Evolutionary conservation across 2,797 vertebrate genomes (phyloP).

Genomic region (Etheostoma nigrum): DNA sequence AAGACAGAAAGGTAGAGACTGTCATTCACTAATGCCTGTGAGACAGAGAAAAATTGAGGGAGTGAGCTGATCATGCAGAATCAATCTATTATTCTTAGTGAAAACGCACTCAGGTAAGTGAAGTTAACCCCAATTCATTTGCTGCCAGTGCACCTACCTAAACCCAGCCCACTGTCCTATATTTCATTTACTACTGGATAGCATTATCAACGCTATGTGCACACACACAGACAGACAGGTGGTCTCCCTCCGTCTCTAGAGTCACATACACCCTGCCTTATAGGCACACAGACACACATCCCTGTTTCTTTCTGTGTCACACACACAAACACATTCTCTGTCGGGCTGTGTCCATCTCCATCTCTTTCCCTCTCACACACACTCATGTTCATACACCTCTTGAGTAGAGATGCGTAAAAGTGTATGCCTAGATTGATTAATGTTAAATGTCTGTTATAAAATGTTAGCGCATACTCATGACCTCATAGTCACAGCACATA

Average conservation of each 20-base stretch:
- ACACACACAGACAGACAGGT: slow-evolving; percentile 15
- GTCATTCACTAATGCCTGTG: neutral
- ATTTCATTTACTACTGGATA: slow-evolving; percentile 58
- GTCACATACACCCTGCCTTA: neutral
- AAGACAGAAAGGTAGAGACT: slow-evolving; percentile 2
- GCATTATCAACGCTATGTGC: slow-evolving; percentile 50
- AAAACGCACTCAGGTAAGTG: slow-evolving; percentile 49
- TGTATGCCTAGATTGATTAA: neutral
- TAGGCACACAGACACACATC: neutral
- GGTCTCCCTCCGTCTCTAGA: neutral
- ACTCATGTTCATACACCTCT: neutral
- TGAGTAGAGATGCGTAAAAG: neutral
- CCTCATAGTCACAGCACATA: neutral
- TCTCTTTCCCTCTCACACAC: neutral
- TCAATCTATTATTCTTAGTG: slow-evolving; percentile 37
- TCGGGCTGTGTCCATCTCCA: neutral
- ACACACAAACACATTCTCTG: neutral
- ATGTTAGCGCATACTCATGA: neutral
- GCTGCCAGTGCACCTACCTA: slow-evolving; percentile 44
- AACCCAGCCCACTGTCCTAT: slow-evolving; percentile 49
- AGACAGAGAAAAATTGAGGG: slow-evolving; percentile 2
- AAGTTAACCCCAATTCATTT: slow-evolving; percentile 57
- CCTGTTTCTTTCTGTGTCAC: neutral
- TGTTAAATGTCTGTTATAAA: neutral
- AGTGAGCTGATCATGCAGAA: slow-evolving; percentile 29